Conservation (phyloP, 2,888 invertebrate genomes). For the Gibbula magus region DNA sequence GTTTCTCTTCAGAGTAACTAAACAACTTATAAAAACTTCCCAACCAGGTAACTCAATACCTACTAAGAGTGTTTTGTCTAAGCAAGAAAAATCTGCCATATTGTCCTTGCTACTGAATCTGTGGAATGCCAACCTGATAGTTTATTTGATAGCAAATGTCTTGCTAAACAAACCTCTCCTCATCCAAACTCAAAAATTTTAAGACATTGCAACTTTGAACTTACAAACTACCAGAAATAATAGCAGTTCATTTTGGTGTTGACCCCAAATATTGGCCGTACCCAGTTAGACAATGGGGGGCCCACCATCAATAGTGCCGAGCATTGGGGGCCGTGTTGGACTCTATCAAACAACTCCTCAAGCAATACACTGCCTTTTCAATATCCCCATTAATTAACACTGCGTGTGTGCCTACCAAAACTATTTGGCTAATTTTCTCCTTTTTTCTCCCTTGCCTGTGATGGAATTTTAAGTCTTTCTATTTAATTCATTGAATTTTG, state of each 20-base stretch:
- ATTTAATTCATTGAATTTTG: too few species aligned
- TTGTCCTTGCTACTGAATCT: background rate
- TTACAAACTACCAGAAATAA: constrained; percentile 25
- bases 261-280: constrained; percentile 4
- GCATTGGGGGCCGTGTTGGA: background rate
- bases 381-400: background rate
- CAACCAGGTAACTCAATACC: too few species aligned
- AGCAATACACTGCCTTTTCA: background rate
- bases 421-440: too few species aligned
- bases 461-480: too few species aligned
- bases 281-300: background rate
- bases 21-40: too few species aligned
- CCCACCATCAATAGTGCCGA: background rate
- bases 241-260: constrained; percentile 19
- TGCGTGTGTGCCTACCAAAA: background rate
- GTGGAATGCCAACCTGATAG: background rate
- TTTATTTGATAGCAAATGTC: constrained; percentile 13
- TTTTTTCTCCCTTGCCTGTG: too few species aligned
- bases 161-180: background rate
- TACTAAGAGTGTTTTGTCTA: too few species aligned
- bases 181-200: constrained; percentile 11
- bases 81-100: background rate
- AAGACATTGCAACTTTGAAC: constrained; percentile 25
- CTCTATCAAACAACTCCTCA: background rate
- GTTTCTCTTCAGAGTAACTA: too few species aligned